These are phyloP conservation scores for Plectus sambesii DNA, from an alignment of 1,140 invertebrate genomes.

Conservation along the genomic window DNA sequence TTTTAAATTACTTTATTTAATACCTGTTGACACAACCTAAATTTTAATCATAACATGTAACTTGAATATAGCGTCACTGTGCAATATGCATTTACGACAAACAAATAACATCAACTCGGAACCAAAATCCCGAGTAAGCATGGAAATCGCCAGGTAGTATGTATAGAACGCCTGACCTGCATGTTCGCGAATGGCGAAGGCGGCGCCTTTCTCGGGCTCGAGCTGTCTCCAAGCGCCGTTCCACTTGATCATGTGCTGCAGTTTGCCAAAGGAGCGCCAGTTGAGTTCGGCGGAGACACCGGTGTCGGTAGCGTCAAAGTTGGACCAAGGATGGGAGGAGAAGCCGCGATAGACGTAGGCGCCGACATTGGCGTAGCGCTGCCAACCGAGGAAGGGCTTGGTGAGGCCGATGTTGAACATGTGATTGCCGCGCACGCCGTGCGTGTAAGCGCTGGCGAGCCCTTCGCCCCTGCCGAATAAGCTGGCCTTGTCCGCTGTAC, in stretches of 20 bases:
- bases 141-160: too few species aligned
- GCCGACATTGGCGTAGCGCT: constrained; percentile 29
- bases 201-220: constrained; percentile 24
- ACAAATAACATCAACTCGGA: too few species aligned
- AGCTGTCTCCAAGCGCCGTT: constrained; percentile 40
- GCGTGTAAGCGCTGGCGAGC: constrained; percentile 31
- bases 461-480: constrained; percentile 29
- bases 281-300: constrained; percentile 28
- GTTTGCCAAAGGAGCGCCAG: constrained; percentile 18
- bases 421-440: constrained; percentile 30
- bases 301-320: constrained; percentile 34
- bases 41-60: too few species aligned
- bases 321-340: constrained; percentile 35
- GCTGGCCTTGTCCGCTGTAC: constrained; percentile 29
- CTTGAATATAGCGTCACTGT: too few species aligned
- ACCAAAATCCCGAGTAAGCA: too few species aligned
- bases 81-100: too few species aligned
- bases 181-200: constrained; percentile 39
- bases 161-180: constrained; percentile 41
- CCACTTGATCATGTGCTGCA: constrained; percentile 27
- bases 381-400: constrained; percentile 43
- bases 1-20: too few species aligned
- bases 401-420: constrained; percentile 29
- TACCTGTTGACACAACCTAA: too few species aligned
- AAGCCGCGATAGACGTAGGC: constrained; percentile 20